These are phyloP conservation scores for Dipodomys stephensi DNA, from an alignment of 2,113 vertebrate genomes.

Conservation along the genomic window DNA sequence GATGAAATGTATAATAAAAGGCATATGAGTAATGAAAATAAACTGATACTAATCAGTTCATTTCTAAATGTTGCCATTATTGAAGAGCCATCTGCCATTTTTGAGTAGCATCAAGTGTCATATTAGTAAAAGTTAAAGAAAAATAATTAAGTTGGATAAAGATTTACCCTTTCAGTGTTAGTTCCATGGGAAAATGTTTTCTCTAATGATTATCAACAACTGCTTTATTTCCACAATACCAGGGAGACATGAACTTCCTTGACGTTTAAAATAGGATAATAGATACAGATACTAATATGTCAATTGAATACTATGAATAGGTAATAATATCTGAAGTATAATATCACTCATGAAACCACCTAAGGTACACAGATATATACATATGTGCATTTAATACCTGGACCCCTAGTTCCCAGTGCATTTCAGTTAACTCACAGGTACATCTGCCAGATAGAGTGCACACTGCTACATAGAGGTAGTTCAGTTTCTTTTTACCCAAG, in stretches of 20 bases:
- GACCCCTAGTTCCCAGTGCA: neutral
- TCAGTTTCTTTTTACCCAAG: neutral
- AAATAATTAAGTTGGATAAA: neutral
- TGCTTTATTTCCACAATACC: neutral
- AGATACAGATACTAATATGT: too few relatives aligned
- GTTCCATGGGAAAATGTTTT: neutral
- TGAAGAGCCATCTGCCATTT: neutral
- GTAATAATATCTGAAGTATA: neutral
- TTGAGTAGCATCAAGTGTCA: neutral
- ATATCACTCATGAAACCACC: neutral
- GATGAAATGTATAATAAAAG: neutral
- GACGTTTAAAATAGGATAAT: too few relatives aligned
- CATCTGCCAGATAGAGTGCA: neutral
- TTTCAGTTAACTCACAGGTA: neutral
- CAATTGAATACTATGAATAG: too few relatives aligned
- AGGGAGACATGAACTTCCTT: neutral
- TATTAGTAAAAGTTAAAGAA: neutral
- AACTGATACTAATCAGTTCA: neutral
- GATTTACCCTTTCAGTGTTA: neutral
- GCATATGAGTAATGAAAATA: neutral
- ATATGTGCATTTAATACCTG: neutral
- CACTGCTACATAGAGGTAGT: neutral
- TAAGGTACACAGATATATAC: neutral
- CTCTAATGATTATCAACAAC: neutral
- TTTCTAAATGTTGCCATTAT: slow-evolving; percentile 19